phyloP scores from a whole-genome alignment of 23 tunicate genomes.

The Halocynthia aurantium region DNA sequence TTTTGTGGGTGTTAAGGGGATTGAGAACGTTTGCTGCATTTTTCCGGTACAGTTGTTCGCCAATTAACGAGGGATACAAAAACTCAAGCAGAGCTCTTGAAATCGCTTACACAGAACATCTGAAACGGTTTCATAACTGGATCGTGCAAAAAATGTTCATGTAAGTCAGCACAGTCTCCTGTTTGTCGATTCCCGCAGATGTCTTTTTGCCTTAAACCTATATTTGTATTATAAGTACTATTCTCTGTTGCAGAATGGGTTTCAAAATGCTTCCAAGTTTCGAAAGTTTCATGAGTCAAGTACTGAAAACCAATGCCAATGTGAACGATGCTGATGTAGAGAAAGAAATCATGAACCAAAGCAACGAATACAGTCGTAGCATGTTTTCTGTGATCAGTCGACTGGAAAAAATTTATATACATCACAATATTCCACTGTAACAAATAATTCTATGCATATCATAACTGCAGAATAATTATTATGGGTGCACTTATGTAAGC shows the following conservation, averaged over 20 bases:
- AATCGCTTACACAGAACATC: conserved; percentile 22
- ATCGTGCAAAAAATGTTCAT: conserved; percentile 66
- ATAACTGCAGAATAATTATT: too few relatives aligned
- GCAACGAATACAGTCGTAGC: not conserved
- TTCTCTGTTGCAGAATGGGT: conserved; percentile 35
- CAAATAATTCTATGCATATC: too few relatives aligned
- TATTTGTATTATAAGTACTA: not conserved
- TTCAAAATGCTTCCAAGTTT: conserved; percentile 49
- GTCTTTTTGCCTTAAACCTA: not conserved
- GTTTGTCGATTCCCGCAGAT: not conserved
- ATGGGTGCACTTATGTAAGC: too few relatives aligned
- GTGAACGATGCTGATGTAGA: conserved; percentile 6
- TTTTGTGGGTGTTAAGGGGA: conserved; percentile 53
- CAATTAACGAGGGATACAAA: conserved; percentile 5
- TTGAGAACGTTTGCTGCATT: conserved; percentile 34
- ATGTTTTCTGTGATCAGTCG: conserved; percentile 3
- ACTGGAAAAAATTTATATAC: conserved; percentile 12
- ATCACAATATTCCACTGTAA: conserved; percentile 4
- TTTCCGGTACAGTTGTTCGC: conserved; percentile 7
- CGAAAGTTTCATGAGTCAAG: conserved; percentile 17
- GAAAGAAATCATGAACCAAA: conserved; percentile 13
- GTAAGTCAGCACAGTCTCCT: not conserved
- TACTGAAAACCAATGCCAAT: not conserved
- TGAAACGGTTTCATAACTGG: conserved; percentile 66
- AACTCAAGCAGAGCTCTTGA: conserved; percentile 22